Conservation (phyloP, 2,113 vertebrate species). For the Engraulis encrasicolus region DNA sequence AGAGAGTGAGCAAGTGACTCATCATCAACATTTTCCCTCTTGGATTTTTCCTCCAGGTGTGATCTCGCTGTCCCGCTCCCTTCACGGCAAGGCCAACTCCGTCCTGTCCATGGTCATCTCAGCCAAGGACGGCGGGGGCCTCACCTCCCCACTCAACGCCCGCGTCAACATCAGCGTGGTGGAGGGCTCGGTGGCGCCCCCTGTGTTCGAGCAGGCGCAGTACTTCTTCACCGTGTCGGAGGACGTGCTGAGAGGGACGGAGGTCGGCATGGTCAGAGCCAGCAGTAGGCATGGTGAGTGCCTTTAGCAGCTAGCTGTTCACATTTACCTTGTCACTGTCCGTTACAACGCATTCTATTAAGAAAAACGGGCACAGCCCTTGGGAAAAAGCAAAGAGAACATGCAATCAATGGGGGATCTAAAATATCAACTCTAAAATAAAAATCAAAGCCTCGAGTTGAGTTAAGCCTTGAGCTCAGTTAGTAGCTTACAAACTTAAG, state of each 20-base stretch:
- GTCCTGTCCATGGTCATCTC: conserved; percentile 90
- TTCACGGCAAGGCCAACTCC: conserved; percentile 87
- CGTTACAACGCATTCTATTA: too few relatives aligned
- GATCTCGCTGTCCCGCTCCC: conserved; percentile 87
- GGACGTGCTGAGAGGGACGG: conserved; percentile 83
- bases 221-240: conserved; percentile 91
- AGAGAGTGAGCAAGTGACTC: too few relatives aligned
- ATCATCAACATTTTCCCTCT: neutral
- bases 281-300: conserved; percentile 74
- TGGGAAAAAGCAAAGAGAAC: too few relatives aligned
- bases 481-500: too few relatives aligned
- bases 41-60: conserved; percentile 74
- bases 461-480: too few relatives aligned
- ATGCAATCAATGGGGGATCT: too few relatives aligned
- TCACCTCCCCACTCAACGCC: conserved; percentile 83
- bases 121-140: conserved; percentile 86
- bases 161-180: conserved; percentile 93
- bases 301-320: too few relatives aligned
- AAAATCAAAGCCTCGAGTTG: too few relatives aligned
- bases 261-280: conserved; percentile 83
- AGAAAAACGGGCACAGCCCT: too few relatives aligned
- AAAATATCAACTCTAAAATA: too few relatives aligned
- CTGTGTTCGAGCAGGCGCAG: conserved; percentile 89
- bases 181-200: conserved; percentile 83
- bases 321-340: neutral